These are phyloP conservation scores for Hyla sarda DNA, from an alignment of 2,113 vertebrate species.

Conservation along the genomic window DNA sequence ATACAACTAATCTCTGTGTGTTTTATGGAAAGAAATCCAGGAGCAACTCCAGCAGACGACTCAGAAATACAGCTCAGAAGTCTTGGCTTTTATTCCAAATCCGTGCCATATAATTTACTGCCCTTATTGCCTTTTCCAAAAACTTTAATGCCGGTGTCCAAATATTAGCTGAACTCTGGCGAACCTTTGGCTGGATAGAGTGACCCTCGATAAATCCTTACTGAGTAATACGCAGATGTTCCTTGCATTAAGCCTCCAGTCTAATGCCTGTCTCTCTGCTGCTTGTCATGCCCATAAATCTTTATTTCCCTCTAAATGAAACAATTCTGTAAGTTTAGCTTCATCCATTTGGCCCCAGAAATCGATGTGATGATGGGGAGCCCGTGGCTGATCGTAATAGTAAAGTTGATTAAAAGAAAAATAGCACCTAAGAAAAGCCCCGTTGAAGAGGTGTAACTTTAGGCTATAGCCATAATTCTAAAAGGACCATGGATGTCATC, in stretches of 20 bases:
- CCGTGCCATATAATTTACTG: constrained; percentile 24
- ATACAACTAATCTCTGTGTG: not conserved
- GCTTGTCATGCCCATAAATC: constrained; percentile 37
- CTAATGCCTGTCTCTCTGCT: constrained; percentile 6
- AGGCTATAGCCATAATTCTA: not conserved
- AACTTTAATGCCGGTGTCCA: constrained; percentile 16
- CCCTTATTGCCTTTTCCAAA: constrained; percentile 15
- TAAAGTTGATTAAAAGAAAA: constrained; percentile 48
- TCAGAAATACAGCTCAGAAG: not conserved
- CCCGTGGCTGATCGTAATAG: constrained; percentile 32
- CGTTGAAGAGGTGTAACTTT: constrained; percentile 1
- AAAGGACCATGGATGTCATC: not conserved
- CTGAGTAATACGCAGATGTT: constrained; percentile 6
- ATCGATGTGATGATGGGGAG: constrained; percentile 48
- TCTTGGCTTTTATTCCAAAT: constrained; percentile 9
- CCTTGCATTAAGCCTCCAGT: constrained; percentile 7
- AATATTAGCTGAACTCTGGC: constrained; percentile 38
- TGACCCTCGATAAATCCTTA: constrained; percentile 30
- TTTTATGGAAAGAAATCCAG: not conserved
- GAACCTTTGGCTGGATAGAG: not conserved
- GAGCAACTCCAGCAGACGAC: not conserved
- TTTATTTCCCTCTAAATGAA: constrained; percentile 50
- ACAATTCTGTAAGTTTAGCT: constrained; percentile 40
- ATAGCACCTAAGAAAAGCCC: constrained; percentile 2
- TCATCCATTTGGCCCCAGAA: constrained; percentile 38